These are phyloP conservation scores for Micromesistius poutassou DNA, from an alignment of 2,797 vertebrate species.

Conservation along the genomic window DNA sequence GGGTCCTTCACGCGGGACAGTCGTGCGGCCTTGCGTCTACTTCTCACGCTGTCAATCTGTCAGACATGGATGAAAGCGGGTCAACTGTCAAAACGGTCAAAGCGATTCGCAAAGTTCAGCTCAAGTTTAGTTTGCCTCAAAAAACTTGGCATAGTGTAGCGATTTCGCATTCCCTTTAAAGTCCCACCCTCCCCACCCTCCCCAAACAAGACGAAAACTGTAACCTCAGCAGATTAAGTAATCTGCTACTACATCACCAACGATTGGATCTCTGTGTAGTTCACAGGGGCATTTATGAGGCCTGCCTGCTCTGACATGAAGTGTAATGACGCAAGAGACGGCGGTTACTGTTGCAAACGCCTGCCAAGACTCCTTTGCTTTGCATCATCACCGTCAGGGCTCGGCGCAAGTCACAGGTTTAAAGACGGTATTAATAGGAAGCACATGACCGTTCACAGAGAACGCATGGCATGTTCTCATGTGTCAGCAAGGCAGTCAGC, in stretches of 20 bases:
- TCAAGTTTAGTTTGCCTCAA: neutral
- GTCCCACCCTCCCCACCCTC: neutral
- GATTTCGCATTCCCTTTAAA: neutral
- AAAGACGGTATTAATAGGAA: conserved; percentile 46
- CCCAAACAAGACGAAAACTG: neutral
- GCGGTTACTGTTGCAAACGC: neutral
- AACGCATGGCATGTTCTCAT: conserved; percentile 30
- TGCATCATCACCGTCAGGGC: conserved; percentile 30
- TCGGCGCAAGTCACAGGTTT: conserved; percentile 29
- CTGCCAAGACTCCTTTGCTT: conserved; percentile 6
- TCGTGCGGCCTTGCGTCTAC: conserved; percentile 41
- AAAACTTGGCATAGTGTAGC: neutral
- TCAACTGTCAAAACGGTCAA: conserved; percentile 29
- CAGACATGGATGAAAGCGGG: conserved; percentile 33
- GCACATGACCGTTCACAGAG: conserved; percentile 30
- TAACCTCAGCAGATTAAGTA: neutral
- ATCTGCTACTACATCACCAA: neutral
- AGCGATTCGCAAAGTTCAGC: neutral
- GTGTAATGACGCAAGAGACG: neutral
- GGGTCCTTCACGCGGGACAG: conserved; percentile 54
- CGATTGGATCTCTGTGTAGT: neutral
- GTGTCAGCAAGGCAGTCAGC: conserved; percentile 39
- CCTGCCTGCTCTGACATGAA: neutral
- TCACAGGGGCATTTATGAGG: neutral
- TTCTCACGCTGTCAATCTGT: conserved; percentile 68